phyloP scores from a whole-genome alignment of 2,888 invertebrate genomes.

The Spisula subtruncata region DNA sequence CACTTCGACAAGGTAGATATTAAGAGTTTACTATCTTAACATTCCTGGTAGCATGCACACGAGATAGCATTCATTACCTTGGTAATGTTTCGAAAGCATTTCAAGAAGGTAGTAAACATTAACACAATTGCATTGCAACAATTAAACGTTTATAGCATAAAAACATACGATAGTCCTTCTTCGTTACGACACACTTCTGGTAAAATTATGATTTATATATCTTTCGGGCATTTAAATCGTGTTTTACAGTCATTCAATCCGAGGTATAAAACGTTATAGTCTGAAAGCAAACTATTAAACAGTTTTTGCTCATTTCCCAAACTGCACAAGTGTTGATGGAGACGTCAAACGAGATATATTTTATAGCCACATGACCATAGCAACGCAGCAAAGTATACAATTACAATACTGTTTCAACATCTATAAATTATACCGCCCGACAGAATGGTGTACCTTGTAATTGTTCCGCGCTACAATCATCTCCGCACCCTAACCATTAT shows the following conservation, averaged over 20 bases:
- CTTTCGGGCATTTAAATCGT: neutral
- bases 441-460: neutral
- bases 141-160: too few relatives aligned
- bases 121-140: too few relatives aligned
- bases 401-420: neutral
- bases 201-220: neutral
- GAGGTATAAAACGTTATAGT: neutral
- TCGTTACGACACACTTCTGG: neutral
- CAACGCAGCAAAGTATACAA: neutral
- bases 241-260: conserved; percentile 6
- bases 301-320: conserved; percentile 6
- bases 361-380: neutral
- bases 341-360: neutral
- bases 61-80: too few relatives aligned
- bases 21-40: too few relatives aligned
- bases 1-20: too few relatives aligned
- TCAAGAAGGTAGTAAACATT: too few relatives aligned
- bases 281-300: neutral
- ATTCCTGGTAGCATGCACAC: too few relatives aligned
- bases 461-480: neutral
- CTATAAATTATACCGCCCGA: neutral
- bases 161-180: neutral
- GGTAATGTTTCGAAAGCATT: too few relatives aligned
- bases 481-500: neutral
- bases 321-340: conserved; percentile 15